A percentile compares a stretch with the other conserved stretches of the same genome.
These are phyloP conservation scores for Hermetia illucens DNA, from an alignment of 1,140 invertebrate genomes.

Conservation along the genomic window DNA sequence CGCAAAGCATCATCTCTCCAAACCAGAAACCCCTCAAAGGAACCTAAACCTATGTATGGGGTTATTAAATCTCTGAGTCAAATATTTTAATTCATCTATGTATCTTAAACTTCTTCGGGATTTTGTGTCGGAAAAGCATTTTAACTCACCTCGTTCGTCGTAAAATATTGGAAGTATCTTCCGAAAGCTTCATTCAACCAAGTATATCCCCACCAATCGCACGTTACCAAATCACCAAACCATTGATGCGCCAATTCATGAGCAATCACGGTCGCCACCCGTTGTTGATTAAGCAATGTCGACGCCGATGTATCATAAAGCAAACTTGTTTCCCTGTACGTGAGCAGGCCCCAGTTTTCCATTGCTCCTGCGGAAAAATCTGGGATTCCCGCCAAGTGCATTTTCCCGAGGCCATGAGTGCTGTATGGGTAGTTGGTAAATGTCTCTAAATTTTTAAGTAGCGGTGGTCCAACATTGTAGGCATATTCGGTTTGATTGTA, in stretches of 20 bases:
- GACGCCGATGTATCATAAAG: constrained; percentile 35
- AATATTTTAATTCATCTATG: no score
- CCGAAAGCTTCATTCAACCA: constrained; percentile 62
- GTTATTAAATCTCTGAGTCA: no score
- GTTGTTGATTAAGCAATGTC: constrained; percentile 33
- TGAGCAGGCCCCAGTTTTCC: constrained; percentile 66
- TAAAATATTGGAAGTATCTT: constrained; percentile 52
- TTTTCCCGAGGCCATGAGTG: constrained; percentile 33
- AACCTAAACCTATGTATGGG: no score
- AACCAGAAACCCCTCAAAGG: no score
- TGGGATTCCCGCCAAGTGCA: constrained; percentile 60
- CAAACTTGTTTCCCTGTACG: constrained; percentile 39
- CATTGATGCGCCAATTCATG: constrained; percentile 53
- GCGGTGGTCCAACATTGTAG: constrained; percentile 29
- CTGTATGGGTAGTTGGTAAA: constrained; percentile 35
- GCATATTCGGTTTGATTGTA: constrained; percentile 45
- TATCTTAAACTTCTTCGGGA: no score
- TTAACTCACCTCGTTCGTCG: constrained; percentile 33
- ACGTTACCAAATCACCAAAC: constrained; percentile 54
- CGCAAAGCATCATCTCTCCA: no score
- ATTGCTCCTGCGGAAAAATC: constrained; percentile 73
- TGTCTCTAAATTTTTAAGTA: constrained; percentile 31
- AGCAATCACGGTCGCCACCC: constrained; percentile 39
- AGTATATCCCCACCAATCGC: constrained; percentile 48
- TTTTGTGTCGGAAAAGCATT: no score